phyloP scores from a whole-genome alignment of 2,797 vertebrate species.

The Borostomias antarcticus region DNA sequence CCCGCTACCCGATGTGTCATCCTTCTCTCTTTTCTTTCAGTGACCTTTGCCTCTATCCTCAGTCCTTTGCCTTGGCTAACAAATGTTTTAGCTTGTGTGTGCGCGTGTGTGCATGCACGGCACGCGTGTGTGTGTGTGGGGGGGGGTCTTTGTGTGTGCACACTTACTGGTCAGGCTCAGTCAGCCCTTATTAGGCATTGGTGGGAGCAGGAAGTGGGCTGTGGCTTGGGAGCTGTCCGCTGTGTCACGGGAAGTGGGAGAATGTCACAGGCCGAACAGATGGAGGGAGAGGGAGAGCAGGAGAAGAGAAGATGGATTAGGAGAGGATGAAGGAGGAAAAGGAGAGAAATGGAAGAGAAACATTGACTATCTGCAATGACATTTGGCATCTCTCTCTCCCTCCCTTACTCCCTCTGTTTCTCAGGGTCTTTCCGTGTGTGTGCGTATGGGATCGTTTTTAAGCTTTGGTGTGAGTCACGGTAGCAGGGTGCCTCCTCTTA shows the following conservation, averaged over 20 bases:
- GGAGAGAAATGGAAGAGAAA: slow-evolving; percentile 32
- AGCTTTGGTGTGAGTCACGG: slow-evolving; percentile 17
- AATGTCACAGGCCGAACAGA: slow-evolving; percentile 71
- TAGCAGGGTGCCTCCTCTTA: neutral
- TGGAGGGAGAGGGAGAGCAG: slow-evolving; percentile 53
- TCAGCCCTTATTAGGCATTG: slow-evolving; percentile 72
- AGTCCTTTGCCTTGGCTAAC: slow-evolving; percentile 16
- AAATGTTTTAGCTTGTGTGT: slow-evolving; percentile 11
- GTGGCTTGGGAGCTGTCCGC: slow-evolving; percentile 54
- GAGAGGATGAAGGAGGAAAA: slow-evolving; percentile 22
- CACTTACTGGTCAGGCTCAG: slow-evolving; percentile 38
- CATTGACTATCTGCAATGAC: slow-evolving; percentile 2
- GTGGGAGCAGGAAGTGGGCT: slow-evolving; percentile 76
- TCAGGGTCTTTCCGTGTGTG: neutral
- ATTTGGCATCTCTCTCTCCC: neutral
- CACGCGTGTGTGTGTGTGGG: slow-evolving; percentile 26
- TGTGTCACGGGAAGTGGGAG: slow-evolving; percentile 78
- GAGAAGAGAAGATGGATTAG: slow-evolving; percentile 63
- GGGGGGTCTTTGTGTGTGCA: slow-evolving; percentile 26
- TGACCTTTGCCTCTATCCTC: neutral
- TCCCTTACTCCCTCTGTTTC: slow-evolving; percentile 9
- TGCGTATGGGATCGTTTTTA: neutral
- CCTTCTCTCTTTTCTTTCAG: neutral
- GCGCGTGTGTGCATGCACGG: neutral
- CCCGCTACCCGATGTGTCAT: neutral